These are phyloP conservation scores for Brenthis daphne DNA, from an alignment of 2,888 invertebrate species.

Conservation along the genomic window DNA sequence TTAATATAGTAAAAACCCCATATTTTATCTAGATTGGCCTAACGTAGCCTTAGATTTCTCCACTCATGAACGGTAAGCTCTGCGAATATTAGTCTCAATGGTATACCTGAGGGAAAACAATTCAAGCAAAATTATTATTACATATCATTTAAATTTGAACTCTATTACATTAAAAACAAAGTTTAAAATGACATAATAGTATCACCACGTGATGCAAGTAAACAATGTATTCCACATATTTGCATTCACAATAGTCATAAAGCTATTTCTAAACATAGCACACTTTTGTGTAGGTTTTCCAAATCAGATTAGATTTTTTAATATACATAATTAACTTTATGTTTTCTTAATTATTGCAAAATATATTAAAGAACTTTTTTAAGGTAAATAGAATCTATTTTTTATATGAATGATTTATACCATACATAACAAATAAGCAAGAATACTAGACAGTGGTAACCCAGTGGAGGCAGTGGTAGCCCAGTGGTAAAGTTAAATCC, in stretches of 20 bases:
- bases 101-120: constrained; percentile 40
- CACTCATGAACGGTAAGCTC: constrained; percentile 38
- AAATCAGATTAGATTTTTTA: constrained; percentile 5
- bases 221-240: constrained; percentile 40
- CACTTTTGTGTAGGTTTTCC: constrained; percentile 15
- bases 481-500: no score
- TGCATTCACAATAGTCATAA: constrained; percentile 36
- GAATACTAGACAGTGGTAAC: no score
- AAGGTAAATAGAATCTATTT: background rate
- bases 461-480: no score
- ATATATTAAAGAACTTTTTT: no score
- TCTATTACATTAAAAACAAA: constrained; percentile 1
- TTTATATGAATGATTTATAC: no score
- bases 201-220: constrained; percentile 33
- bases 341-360: background rate
- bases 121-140: constrained; percentile 34
- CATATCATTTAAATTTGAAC: constrained; percentile 15
- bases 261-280: constrained; percentile 21
- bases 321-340: background rate
- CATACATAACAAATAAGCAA: no score
- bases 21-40: constrained; percentile 6
- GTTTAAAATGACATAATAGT: constrained; percentile 3
- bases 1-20: no score
- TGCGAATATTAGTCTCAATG: constrained; percentile 38
- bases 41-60: constrained; percentile 32